phyloP scores from a whole-genome alignment of 2,888 invertebrate species.

The Matsumyia berberina region DNA sequence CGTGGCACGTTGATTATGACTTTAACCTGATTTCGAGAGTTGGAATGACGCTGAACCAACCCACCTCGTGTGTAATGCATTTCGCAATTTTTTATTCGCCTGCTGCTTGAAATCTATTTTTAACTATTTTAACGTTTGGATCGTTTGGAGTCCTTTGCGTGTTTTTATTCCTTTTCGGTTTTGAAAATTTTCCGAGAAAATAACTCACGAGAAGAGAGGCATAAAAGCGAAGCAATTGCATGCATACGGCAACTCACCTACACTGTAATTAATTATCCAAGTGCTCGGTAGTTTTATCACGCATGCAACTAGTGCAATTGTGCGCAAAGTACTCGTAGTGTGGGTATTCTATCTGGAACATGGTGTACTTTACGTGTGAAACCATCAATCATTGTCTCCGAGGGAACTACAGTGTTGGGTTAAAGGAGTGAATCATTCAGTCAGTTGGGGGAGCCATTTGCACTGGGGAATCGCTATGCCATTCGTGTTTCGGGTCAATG shows the following conservation, averaged over 20 bases:
- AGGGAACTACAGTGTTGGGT: background rate
- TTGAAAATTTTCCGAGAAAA: conserved; percentile 7
- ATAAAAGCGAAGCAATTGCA: conserved; percentile 1
- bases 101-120: conserved; percentile 8
- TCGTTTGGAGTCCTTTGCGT: conserved; percentile 33
- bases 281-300: conserved; percentile 45
- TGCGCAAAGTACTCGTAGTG: conserved; percentile 4
- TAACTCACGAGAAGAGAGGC: background rate
- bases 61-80: background rate
- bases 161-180: conserved; percentile 18
- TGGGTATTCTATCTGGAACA: conserved; percentile 41
- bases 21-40: conserved; percentile 61
- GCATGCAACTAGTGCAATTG: conserved; percentile 63
- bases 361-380: conserved; percentile 27
- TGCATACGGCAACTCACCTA: conserved; percentile 20
- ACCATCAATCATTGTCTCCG: conserved; percentile 57
- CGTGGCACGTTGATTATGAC: conserved; percentile 18
- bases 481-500: conserved; percentile 73
- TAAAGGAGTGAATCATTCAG: conserved; percentile 42
- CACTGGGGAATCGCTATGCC: conserved; percentile 29
- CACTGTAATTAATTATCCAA: conserved; percentile 57
- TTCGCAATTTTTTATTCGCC: conserved; percentile 32
- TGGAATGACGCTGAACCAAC: conserved; percentile 26
- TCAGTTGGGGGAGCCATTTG: background rate
- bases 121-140: background rate